Conservation (phyloP, 2,113 vertebrate species). For the Heloderma charlesbogerti region DNA sequence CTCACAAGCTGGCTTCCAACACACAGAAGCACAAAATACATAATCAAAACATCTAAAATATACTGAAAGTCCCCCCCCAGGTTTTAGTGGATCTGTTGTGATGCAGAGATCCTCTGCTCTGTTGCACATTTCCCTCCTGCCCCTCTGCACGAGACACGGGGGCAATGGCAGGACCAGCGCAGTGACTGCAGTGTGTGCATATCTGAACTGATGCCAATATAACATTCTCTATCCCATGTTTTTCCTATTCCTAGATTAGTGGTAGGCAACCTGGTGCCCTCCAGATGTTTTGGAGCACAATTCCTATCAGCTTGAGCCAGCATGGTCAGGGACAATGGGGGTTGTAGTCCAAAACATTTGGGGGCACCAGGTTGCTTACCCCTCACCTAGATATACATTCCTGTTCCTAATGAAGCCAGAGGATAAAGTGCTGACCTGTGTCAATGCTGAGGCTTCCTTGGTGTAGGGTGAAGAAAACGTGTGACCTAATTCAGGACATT, state of each 20-base stretch:
- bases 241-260: not conserved
- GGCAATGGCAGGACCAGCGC: not conserved
- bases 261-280: no score
- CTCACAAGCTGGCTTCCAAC: not conserved
- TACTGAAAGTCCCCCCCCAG: no score
- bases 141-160: not conserved
- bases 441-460: not conserved
- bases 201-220: not conserved
- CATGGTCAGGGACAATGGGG: no score
- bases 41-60: not conserved
- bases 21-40: not conserved
- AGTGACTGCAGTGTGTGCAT: not conserved
- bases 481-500: slow-evolving; percentile 12
- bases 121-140: not conserved
- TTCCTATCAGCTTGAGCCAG: no score
- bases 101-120: not conserved
- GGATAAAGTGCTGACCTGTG: not conserved
- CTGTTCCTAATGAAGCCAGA: not conserved
- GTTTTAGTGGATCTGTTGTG: not conserved
- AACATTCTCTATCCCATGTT: not conserved
- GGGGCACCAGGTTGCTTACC: not conserved
- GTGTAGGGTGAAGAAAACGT: slow-evolving; percentile 29
- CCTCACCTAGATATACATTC: not conserved
- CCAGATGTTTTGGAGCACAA: no score
- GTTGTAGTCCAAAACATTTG: no score